Conservation (phyloP, 2,888 invertebrate species). For the Caenorhabditis doughertyi region DNA sequence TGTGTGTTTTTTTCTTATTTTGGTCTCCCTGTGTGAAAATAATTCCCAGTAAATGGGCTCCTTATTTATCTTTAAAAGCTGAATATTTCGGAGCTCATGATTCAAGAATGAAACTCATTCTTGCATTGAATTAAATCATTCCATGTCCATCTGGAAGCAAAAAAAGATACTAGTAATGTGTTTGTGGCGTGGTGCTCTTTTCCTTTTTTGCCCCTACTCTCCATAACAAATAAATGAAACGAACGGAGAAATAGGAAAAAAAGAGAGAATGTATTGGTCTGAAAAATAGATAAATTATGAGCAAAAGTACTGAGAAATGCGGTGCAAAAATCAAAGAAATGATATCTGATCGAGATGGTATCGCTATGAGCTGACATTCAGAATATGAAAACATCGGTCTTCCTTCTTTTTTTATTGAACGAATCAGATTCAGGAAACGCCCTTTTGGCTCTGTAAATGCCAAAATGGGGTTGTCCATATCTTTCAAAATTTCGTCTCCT, state of each 20-base stretch:
- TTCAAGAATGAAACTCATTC: neutral
- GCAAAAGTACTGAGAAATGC: neutral
- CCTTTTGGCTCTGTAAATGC: too few species aligned
- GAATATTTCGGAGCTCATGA: neutral
- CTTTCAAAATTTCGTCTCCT: too few species aligned
- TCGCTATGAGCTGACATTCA: too few species aligned
- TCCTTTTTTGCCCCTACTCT: neutral
- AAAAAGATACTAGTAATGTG: slow-evolving; percentile 33
- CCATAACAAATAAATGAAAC: slow-evolving; percentile 56
- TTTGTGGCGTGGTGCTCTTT: slow-evolving; percentile 21
- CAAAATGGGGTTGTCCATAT: too few species aligned
- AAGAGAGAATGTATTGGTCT: slow-evolving; percentile 16
- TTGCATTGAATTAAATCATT: too few species aligned
- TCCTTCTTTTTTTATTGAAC: too few species aligned
- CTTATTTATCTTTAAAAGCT: too few species aligned
- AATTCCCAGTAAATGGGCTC: too few species aligned
- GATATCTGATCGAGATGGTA: too few species aligned
- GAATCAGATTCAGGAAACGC: too few species aligned
- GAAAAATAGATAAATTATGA: slow-evolving; percentile 24
- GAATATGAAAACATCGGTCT: too few species aligned
- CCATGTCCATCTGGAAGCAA: slow-evolving; percentile 16
- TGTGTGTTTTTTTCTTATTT: slow-evolving; percentile 11
- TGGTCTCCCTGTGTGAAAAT: neutral
- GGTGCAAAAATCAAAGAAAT: too few species aligned
- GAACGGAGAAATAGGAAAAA: slow-evolving; percentile 8